Evolutionary conservation across 2,888 invertebrate species (phyloP).

Genomic region (Thymelicus sylvestris): DNA sequence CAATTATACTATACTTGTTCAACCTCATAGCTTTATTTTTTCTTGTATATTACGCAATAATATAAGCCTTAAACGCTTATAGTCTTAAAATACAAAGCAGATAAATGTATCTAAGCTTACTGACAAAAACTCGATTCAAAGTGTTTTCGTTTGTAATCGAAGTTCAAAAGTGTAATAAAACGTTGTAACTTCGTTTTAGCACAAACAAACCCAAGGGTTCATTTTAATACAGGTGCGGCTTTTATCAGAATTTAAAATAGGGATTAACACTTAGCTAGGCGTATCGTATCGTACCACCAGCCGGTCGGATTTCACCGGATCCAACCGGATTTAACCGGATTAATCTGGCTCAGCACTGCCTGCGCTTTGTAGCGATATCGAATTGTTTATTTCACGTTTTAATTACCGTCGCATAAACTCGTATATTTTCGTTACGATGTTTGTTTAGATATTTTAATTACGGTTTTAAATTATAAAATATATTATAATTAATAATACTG

Average conservation of each 20-base stretch:
- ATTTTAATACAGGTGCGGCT: conserved; percentile 69
- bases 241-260: conserved; percentile 82
- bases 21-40: no score
- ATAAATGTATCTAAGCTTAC: no score
- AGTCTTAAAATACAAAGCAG: no score
- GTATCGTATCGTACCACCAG: conserved; percentile 67
- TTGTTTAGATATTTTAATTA: not conserved
- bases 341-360: conserved; percentile 56
- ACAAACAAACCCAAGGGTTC: conserved; percentile 37
- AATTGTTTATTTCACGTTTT: conserved; percentile 76
- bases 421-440: conserved; percentile 54
- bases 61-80: not conserved
- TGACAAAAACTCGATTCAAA: no score
- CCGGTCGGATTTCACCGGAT: conserved; percentile 64
- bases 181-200: not conserved
- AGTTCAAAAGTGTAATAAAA: not conserved
- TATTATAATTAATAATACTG: no score
- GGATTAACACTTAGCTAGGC: conserved; percentile 78
- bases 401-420: conserved; percentile 62
- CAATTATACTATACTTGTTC: no score
- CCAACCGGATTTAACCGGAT: conserved; percentile 68
- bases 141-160: no score
- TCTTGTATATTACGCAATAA: not conserved
- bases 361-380: conserved; percentile 73
- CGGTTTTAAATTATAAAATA: not conserved